Percentiles rank a stretch among this genome's conserved stretches.
phyloP scores from a whole-genome alignment of 2,797 vertebrate genomes.

The Aeoliscus strigatus region DNA sequence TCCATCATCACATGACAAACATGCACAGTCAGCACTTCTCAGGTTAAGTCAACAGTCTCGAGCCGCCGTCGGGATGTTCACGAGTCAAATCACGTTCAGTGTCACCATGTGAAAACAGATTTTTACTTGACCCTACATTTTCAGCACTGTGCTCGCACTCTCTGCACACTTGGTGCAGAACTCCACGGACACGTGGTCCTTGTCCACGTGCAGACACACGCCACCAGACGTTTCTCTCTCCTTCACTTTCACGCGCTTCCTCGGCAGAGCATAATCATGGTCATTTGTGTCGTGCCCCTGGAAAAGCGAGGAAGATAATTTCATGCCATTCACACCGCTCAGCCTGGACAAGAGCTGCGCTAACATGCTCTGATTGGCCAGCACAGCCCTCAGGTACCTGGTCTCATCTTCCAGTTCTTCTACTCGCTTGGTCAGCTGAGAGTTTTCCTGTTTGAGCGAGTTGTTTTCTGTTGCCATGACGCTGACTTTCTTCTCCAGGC shows the following conservation, averaged over 20 bases:
- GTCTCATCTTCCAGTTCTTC: slow-evolving; percentile 91
- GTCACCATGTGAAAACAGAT: slow-evolving; percentile 71
- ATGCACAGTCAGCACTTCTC: slow-evolving; percentile 66
- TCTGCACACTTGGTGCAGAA: slow-evolving; percentile 94
- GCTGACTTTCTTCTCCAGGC: slow-evolving; percentile 84
- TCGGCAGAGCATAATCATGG: slow-evolving; percentile 91
- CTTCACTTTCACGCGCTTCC: slow-evolving; percentile 77
- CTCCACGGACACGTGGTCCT: slow-evolving; percentile 96
- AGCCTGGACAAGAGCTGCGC: slow-evolving; percentile 89
- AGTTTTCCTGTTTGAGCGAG: slow-evolving; percentile 82
- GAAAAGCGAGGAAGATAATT: slow-evolving; percentile 94
- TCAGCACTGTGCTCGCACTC: slow-evolving; percentile 83
- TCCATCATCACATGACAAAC: slow-evolving; percentile 54
- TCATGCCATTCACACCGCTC: slow-evolving; percentile 90
- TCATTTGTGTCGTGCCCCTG: slow-evolving; percentile 79
- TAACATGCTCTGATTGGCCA: slow-evolving; percentile 95
- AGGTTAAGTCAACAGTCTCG: slow-evolving; percentile 55
- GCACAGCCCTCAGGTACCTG: slow-evolving; percentile 91
- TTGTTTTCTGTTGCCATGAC: slow-evolving; percentile 82
- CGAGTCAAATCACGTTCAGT: slow-evolving; percentile 65
- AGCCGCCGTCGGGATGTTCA: slow-evolving; percentile 61
- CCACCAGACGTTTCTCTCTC: slow-evolving; percentile 82
- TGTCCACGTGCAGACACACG: slow-evolving; percentile 94
- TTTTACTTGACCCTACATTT: slow-evolving; percentile 99
- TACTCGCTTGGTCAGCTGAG: slow-evolving; percentile 82